Evolutionary conservation across 2,797 vertebrate species (phyloP).

Genomic region (Rhabdomys pumilio): DNA sequence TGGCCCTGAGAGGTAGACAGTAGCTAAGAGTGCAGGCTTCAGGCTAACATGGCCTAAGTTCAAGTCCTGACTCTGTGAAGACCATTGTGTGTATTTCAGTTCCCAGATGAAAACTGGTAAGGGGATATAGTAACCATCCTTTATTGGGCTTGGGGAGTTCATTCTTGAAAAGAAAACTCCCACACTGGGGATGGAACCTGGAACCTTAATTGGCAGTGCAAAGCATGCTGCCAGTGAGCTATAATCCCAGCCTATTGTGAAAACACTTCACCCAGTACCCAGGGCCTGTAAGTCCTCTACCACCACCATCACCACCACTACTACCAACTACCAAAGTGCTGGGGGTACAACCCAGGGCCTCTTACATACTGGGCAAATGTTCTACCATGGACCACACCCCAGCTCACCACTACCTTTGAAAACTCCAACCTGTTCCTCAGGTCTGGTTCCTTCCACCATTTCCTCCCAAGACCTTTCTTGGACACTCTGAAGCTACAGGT

Average conservation of each 20-base stretch:
- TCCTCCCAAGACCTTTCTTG: not conserved
- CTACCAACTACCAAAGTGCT: not conserved
- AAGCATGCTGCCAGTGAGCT: not conserved
- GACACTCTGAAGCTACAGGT: not conserved
- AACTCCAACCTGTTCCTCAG: conserved; percentile 4
- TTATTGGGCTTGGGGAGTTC: not conserved
- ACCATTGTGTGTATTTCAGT: not conserved
- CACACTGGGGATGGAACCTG: not conserved
- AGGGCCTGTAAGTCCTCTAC: not conserved
- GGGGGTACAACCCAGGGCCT: not conserved
- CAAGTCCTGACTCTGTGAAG: conserved; percentile 19
- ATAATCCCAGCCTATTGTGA: not conserved
- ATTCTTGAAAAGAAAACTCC: not conserved
- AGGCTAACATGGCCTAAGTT: not conserved
- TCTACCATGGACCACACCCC: not conserved
- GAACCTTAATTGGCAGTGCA: not conserved
- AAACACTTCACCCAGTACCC: not conserved
- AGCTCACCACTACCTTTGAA: not conserved
- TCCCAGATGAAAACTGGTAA: not conserved
- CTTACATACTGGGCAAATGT: no score
- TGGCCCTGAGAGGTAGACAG: not conserved
- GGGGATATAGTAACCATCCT: not conserved
- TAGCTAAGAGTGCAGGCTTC: not conserved
- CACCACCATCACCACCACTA: not conserved
- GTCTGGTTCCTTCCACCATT: not conserved